Conservation (phyloP, 2,797 vertebrate genomes). For the Channa striata region DNA sequence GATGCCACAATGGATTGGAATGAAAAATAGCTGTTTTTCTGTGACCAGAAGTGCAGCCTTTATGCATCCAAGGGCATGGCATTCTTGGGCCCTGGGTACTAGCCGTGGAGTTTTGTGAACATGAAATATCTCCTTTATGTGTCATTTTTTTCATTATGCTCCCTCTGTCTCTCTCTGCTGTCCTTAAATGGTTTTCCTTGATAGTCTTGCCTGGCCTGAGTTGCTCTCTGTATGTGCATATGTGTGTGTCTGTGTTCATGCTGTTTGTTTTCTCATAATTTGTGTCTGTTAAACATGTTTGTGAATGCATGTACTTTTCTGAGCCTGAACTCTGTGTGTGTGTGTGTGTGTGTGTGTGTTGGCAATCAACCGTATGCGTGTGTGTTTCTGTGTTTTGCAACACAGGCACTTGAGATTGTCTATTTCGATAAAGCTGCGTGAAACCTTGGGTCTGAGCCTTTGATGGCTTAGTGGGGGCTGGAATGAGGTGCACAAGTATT, state of each 20-base stretch:
- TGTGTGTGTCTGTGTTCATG: constrained; percentile 15
- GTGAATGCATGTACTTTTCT: not conserved
- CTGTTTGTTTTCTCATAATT: constrained; percentile 14
- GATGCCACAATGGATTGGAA: constrained; percentile 73
- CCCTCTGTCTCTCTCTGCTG: constrained; percentile 61
- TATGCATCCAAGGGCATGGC: constrained; percentile 82
- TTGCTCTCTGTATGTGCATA: constrained; percentile 65
- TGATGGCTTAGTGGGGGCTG: constrained; percentile 51
- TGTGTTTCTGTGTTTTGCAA: constrained; percentile 33
- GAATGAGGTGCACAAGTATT: constrained; percentile 31
- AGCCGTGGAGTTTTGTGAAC: constrained; percentile 75
- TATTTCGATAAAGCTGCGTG: constrained; percentile 51
- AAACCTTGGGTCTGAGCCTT: constrained; percentile 71
- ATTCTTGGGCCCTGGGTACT: constrained; percentile 74
- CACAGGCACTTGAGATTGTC: constrained; percentile 62
- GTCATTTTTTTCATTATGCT: constrained; percentile 74
- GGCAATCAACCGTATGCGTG: not conserved
- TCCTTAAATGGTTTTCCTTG: constrained; percentile 68
- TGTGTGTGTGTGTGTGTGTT: constrained; percentile 17
- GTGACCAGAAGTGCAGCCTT: constrained; percentile 78
- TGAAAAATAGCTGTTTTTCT: constrained; percentile 77
- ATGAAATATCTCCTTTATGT: constrained; percentile 82
- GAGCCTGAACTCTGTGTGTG: not conserved
- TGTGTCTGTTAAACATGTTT: not conserved
- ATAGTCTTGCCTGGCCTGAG: constrained; percentile 59